These are phyloP conservation scores for Trypoxylus dichotomus DNA, from an alignment of 1,140 invertebrate species.

Conservation along the genomic window DNA sequence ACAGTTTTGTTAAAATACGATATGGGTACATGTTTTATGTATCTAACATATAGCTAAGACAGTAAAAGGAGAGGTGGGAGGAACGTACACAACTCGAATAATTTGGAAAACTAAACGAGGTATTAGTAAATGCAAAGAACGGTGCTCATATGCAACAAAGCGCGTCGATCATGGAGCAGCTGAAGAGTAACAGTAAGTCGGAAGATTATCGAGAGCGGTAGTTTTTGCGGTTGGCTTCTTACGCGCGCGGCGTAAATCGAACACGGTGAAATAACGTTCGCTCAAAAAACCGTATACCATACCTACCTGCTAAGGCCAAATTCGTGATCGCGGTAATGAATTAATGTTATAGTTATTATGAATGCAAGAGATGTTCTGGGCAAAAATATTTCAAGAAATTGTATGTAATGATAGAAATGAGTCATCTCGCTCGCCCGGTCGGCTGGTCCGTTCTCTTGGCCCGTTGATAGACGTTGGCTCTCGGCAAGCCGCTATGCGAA, in stretches of 20 bases:
- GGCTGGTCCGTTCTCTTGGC: background rate
- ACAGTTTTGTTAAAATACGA: no score
- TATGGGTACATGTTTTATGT: no score
- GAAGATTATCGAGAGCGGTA: background rate
- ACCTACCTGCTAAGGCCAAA: conserved; percentile 19
- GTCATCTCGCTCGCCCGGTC: background rate
- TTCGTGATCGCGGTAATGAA: conserved; percentile 26
- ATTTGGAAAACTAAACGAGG: background rate
- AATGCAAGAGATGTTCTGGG: conserved; percentile 19
- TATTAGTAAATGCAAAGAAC: background rate
- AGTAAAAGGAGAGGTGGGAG: no score
- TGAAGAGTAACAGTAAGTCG: background rate
- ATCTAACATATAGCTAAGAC: no score
- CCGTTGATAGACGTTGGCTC: background rate
- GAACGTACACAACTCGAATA: no score
- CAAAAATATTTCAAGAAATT: conserved; percentile 29
- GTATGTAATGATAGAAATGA: conserved; percentile 27
- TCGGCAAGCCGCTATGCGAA: background rate
- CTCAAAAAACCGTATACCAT: background rate
- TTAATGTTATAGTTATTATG: conserved; percentile 30
- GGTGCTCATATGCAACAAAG: no score
- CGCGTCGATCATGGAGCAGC: no score
- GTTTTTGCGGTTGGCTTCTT: background rate
- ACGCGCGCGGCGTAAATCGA: background rate
- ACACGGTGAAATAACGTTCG: background rate